Evolutionary conservation across 2,797 vertebrate species (phyloP).

Genomic region (Bovichtus diacanthus): DNA sequence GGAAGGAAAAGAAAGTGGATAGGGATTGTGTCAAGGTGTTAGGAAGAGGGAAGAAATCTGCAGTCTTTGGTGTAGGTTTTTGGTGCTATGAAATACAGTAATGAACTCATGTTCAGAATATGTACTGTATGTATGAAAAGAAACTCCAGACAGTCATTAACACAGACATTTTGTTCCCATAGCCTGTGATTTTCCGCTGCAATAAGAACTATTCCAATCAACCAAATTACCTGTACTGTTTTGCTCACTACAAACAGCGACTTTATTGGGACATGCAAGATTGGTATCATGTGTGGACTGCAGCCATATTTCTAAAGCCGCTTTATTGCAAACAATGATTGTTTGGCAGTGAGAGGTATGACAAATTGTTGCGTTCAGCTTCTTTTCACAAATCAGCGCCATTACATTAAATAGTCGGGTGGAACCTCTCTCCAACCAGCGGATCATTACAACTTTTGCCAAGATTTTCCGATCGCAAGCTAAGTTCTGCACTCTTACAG

Average conservation of each 20-base stretch:
- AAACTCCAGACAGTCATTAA: conserved; percentile 60
- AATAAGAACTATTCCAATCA: conserved; percentile 33
- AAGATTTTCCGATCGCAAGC: conserved; percentile 21
- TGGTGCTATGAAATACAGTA: conserved; percentile 52
- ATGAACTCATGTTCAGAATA: conserved; percentile 62
- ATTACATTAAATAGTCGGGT: conserved; percentile 38
- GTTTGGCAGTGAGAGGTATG: conserved; percentile 20
- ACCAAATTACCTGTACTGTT: conserved; percentile 41
- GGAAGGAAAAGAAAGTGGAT: conserved; percentile 9
- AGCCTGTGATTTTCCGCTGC: conserved; percentile 43
- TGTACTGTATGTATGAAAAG: conserved; percentile 56
- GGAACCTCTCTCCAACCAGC: conserved; percentile 16
- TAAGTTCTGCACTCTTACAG: conserved; percentile 10
- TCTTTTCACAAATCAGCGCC: conserved; percentile 30
- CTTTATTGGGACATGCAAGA: conserved; percentile 41
- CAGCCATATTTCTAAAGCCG: conserved; percentile 18
- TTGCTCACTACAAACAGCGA: conserved; percentile 45
- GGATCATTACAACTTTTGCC: conserved; percentile 25
- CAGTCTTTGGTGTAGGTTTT: conserved; percentile 29
- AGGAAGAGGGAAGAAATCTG: conserved; percentile 33
- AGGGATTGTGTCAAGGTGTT: conserved; percentile 23
- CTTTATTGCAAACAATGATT: conserved; percentile 33
- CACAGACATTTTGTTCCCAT: conserved; percentile 58
- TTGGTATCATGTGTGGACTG: conserved; percentile 32
- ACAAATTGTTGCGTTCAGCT: conserved; percentile 33